Evolutionary conservation across 2,797 vertebrate species (phyloP).

Genomic region (Malacoraja senta): DNA sequence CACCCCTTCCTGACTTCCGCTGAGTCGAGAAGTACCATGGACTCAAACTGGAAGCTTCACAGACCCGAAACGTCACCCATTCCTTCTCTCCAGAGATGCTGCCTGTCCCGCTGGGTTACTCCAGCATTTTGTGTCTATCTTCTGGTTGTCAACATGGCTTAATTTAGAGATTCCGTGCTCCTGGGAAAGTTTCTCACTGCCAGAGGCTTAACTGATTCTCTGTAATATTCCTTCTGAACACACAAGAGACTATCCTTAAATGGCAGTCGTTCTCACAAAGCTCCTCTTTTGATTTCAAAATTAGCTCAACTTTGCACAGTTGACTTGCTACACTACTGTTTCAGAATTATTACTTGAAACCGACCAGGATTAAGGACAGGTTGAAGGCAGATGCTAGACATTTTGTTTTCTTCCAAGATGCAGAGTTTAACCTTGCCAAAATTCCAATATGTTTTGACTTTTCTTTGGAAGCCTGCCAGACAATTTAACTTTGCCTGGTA

Average conservation of each 20-base stretch:
- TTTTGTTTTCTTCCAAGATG: not conserved
- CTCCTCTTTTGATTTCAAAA: not conserved
- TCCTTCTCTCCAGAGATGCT: too few species aligned
- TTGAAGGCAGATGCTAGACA: not conserved
- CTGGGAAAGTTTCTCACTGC: slow-evolving; percentile 4
- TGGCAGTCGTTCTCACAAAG: slow-evolving; percentile 11
- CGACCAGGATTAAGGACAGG: slow-evolving; percentile 17
- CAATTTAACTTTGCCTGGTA: not conserved
- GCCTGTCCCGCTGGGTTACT: too few species aligned
- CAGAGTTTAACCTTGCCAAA: not conserved
- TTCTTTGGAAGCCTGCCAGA: not conserved
- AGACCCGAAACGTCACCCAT: not conserved
- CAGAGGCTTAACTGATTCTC: not conserved
- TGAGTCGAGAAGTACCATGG: not conserved
- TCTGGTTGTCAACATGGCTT: not conserved
- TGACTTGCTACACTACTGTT: not conserved
- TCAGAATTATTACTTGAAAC: not conserved
- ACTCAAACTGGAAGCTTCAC: not conserved
- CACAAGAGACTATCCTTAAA: slow-evolving; percentile 1
- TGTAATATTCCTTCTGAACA: slow-evolving; percentile 1
- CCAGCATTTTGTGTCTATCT: too few species aligned
- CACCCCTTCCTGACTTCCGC: not conserved
- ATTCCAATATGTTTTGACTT: not conserved
- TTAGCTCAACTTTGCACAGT: slow-evolving; percentile 21
- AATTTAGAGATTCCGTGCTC: slow-evolving; percentile 1